phyloP scores from a whole-genome alignment of 1,140 invertebrate genomes.

The Apis laboriosa region DNA sequence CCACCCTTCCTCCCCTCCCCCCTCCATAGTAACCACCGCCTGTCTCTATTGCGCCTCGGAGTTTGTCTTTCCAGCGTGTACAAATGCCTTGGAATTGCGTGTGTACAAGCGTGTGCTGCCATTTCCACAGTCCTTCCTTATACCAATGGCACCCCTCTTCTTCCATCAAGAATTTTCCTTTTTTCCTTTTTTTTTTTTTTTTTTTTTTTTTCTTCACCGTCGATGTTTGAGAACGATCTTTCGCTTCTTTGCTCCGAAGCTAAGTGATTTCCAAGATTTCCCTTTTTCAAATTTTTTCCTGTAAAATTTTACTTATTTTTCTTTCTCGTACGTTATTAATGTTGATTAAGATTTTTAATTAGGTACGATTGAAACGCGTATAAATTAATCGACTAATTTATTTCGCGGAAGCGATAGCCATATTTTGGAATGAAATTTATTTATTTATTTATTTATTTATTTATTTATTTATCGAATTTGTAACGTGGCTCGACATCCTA shows the following conservation, averaged over 20 bases:
- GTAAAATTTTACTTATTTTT: too few species aligned
- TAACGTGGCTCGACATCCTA: too few species aligned
- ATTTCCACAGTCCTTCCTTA: neutral
- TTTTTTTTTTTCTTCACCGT: too few species aligned
- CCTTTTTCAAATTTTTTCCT: too few species aligned
- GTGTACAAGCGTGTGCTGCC: neutral
- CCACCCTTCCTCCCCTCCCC: neutral
- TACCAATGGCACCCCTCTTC: neutral
- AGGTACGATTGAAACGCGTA: too few species aligned
- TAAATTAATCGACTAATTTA: too few species aligned
- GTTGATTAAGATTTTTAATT: too few species aligned
- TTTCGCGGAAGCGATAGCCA: too few species aligned
- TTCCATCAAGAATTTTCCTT: neutral
- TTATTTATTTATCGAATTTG: neutral
- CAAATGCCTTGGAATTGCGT: neutral
- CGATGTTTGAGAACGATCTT: neutral
- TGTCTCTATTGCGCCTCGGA: constrained; percentile 41
- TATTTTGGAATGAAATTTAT: neutral
- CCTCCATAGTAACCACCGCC: constrained; percentile 10
- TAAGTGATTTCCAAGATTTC: too few species aligned
- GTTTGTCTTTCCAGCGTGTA: constrained; percentile 37
- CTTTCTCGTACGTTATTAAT: too few species aligned
- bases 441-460: neutral
- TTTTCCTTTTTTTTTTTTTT: neutral
- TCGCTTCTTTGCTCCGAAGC: neutral